Evolutionary conservation across 2,888 invertebrate species (phyloP), one percentile per base, ranked within the genome.

Genomic region (Suillia variegata): DNA sequence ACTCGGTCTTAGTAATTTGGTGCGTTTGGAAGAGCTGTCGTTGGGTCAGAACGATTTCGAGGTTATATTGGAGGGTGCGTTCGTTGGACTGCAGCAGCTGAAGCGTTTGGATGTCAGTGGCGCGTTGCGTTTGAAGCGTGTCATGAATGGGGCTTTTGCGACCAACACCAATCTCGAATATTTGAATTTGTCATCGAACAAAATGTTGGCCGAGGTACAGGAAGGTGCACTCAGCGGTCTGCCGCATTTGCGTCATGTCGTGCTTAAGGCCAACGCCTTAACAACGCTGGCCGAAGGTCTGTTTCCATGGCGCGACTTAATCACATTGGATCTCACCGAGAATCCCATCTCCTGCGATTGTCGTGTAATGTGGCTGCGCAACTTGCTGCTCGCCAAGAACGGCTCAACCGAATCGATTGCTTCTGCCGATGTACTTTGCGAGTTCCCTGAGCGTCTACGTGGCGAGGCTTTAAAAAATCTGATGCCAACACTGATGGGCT

Each of bases 341-440:
- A 94, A 94, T 75, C 93, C 93, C 0, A 83, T 94, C 54, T 84
- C 87, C 67, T 94, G 94, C 79, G 90, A 91, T 74, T 94, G 94
- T 74, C 88, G 89, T 58, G 82, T 94, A 15, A 83, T 92, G 65
- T 94, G 94, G 94, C 84, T 94, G 54, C 86, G 89, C 61, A 89
- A 90, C 68, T 82, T 93, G 47, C 83, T 92, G 15, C 61, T 79
- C 0, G 70, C 76, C 33, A 77, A 77, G 55, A 82, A 81, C 51
- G 79, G 70, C 42, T 70, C 70, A 17, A 77, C 71, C 49, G 80
- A 78, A 58, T 87, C 72, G 15, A 58, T 77, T 13, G 59, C 75
- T 12, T 80, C 77, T 12, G 58, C 75, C 12, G 80, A 78, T 47
- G 69, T 93, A 21, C 85, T 91, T 33, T 94, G 94, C 76, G 87